Conservation (phyloP, 2,888 invertebrate genomes). For the Reticulitermes lucifugus region DNA sequence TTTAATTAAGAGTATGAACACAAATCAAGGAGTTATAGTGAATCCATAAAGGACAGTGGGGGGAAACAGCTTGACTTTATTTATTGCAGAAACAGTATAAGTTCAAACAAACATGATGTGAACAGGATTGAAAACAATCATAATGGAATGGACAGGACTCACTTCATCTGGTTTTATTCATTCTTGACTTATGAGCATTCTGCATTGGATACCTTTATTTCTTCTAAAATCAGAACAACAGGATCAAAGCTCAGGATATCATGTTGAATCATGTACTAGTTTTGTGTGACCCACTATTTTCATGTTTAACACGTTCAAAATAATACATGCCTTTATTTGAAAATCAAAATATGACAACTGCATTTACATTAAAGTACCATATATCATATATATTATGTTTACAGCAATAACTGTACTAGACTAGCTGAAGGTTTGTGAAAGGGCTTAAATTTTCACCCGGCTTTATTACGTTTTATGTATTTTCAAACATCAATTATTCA, state of each 20-base stretch:
- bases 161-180: neutral
- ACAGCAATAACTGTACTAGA: constrained; percentile 2
- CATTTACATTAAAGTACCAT: constrained; percentile 10
- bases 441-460: neutral
- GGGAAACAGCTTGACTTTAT: neutral
- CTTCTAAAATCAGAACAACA: neutral
- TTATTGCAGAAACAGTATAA: neutral
- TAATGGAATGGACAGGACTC: neutral
- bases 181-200: neutral
- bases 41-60: neutral
- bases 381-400: constrained; percentile 12
- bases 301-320: neutral
- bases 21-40: neutral
- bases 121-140: neutral
- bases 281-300: neutral
- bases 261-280: neutral
- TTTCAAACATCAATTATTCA: no score
- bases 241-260: neutral
- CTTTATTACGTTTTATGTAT: constrained; percentile 2
- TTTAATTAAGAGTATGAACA: neutral
- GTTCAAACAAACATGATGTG: neutral
- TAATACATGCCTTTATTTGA: neutral
- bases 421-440: constrained; percentile 7
- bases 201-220: neutral
- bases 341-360: neutral